These are phyloP conservation scores for Leucania comma DNA, from an alignment of 2,888 invertebrate genomes.

Conservation along the genomic window DNA sequence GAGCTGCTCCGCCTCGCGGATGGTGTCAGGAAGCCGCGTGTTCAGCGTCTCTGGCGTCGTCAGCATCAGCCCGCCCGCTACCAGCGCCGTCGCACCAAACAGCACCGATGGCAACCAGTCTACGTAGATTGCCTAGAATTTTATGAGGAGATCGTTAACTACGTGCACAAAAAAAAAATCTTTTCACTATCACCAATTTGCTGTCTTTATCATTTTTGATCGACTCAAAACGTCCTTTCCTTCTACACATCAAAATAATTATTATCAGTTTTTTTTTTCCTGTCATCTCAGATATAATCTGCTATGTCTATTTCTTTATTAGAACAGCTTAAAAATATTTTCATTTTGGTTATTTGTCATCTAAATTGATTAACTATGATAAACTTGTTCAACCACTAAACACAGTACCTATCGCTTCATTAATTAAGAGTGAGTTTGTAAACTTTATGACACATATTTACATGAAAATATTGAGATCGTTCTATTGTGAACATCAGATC, in stretches of 20 bases:
- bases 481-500: slow-evolving; percentile 3
- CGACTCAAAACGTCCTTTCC: neutral
- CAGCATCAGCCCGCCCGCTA: slow-evolving; percentile 90
- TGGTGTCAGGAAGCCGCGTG: slow-evolving; percentile 91
- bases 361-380: neutral
- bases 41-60: slow-evolving; percentile 92
- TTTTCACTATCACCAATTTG: neutral
- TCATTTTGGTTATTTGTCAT: neutral
- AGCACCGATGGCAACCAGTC: slow-evolving; percentile 90
- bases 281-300: neutral
- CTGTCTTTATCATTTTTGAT: neutral
- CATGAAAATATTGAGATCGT: slow-evolving; percentile 17
- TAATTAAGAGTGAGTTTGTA: neutral
- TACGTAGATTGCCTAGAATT: slow-evolving; percentile 86
- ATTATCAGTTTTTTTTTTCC: neutral
- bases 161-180: neutral
- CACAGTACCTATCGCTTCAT: neutral
- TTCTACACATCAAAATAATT: neutral
- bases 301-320: neutral
- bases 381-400: neutral
- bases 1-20: slow-evolving; percentile 90
- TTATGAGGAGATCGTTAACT: neutral
- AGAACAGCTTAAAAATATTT: neutral
- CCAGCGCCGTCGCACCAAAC: slow-evolving; percentile 90
- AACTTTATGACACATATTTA: neutral